Base-by-base conservation (phyloP, 2,888 invertebrate genomes). In the Lithodes maja region DNA sequence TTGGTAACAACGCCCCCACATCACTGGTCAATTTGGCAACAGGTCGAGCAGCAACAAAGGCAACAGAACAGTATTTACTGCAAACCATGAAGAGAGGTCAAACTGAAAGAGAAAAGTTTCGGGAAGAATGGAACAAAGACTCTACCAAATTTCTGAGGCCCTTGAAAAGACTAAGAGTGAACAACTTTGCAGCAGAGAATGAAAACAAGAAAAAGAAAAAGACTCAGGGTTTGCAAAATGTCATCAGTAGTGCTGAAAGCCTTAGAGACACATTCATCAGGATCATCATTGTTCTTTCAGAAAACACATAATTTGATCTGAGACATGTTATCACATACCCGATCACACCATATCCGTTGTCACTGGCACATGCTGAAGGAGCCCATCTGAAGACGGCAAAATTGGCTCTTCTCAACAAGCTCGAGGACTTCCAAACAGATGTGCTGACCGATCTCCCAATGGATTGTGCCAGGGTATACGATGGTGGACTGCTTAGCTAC, bases 21-120 rank as follows among this genome's bases (percentile, higher is more conserved):
- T 17, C 81, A n/a, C 49, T 81, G 61, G 61, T 81, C 68, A 81
- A 81, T 55, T n/a, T 81, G n/a, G 81, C 81, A 5, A 81, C 81
- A 61, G 81, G 81, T 55, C 81, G 17, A 61, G 55, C 81, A 61
- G 81, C 55, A 81, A 61, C 3, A n/a, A 81, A 81, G 49, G 15
- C 81, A 9, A 81, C 81, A 61, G 81, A 81, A 7, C 12, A n/a
- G 12, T 81, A 81, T 50, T 33, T 81, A 9, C 33, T 81, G 55
- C n/a, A n/a, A 2, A 81, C 81, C 55, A 55, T 81, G 81, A 55
- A 61, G 68, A 61, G 81, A 33, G 68, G 81, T 61, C 55, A 33
- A 61, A 33, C 12, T 61, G 55, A 12, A 7, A 55, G 68, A 33
- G 61, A 81, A n/a, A 81, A 61, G 61, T 81, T 81, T 61, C 55